Base-by-base conservation (phyloP, 2,113 vertebrate genomes). In the Mesembrinibis cayennensis region DNA sequence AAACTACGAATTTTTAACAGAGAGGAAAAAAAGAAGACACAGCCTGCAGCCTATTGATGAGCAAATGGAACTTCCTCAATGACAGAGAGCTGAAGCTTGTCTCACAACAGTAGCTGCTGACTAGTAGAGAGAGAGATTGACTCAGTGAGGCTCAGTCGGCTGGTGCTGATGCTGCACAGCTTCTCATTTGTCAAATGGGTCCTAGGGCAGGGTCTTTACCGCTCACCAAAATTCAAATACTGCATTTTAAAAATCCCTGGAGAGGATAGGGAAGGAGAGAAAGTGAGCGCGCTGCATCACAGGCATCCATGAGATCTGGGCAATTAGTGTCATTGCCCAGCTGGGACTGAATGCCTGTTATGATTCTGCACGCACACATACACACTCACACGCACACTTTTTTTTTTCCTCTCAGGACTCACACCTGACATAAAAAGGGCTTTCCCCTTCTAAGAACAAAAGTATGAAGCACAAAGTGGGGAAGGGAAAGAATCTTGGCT, bases 111-210 rank as follows among this genome's bases (percentile, higher is more conserved):
- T 93, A 96, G 98, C 97, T 97, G 97, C 97, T 98, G 97, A 97
- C 98, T 98, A 93, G 97, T 53, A 65, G 91, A 79, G 95, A 97
- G 90, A 87, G 95, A 96, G 94, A 96, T 96, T 92, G 97, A 98
- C 97, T 98, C 97, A 93, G 97, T 9, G 97, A 97, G 96, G 96
- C 96, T 98, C 98, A 97, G 97, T 96, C 97, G 95, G 93, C 94
- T 95, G 98, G 95, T 97, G 95, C 96, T 96, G 98, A 97, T 96
- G 97, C 97, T 98, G 97, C 94, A 85, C 86, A 92, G 95, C 96
- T 98, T 98, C 97, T 98, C 98, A 98, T 98, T 98, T 98, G 98
- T 99, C 98, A 98, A 98, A 98, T 97, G 98, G 98, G 98, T 98
- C 98, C 98, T 97, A 98, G 97, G 97, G 97, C 98, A 98, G 97